Conservation (phyloP, 2,888 invertebrate genomes). For the Gymnosoma rotundatum region DNA sequence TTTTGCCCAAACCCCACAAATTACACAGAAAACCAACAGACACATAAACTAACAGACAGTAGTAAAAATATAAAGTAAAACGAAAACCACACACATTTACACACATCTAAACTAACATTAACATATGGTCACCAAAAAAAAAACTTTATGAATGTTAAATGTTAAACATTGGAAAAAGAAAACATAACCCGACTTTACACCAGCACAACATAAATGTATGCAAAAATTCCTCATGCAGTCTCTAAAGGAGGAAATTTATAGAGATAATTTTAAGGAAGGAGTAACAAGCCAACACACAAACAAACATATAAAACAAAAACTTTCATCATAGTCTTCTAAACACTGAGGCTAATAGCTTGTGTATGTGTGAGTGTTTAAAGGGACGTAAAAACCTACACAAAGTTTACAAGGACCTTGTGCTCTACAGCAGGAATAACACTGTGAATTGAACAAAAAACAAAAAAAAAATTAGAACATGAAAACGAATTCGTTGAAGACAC, state of each 20-base stretch:
- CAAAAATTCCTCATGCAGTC: conserved; percentile 50
- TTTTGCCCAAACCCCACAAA: conserved; percentile 9
- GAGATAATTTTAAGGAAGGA: conserved; percentile 4
- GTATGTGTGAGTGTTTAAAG: not conserved
- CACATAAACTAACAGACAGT: conserved; percentile 11
- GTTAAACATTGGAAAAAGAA: conserved; percentile 30
- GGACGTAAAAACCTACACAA: not conserved
- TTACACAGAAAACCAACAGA: not conserved
- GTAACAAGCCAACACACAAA: not conserved
- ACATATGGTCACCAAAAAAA: conserved; percentile 34
- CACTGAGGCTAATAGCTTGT: not conserved
- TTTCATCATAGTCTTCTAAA: not conserved
- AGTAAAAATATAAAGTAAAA: conserved; percentile 36
- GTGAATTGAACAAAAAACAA: conserved; percentile 20
- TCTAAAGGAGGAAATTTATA: conserved; percentile 60
- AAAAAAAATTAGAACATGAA: not conserved
- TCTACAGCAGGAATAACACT: not conserved
- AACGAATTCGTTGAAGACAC: not conserved
- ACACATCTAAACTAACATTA: not conserved
- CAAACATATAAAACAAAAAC: not conserved
- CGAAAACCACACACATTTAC: not conserved
- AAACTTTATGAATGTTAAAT: conserved; percentile 52
- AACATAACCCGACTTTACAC: conserved; percentile 9
- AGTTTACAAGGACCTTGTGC: not conserved
- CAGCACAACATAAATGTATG: conserved; percentile 21